phyloP scores from a whole-genome alignment of 2,113 vertebrate genomes.

The Rhinolophus sinicus region DNA sequence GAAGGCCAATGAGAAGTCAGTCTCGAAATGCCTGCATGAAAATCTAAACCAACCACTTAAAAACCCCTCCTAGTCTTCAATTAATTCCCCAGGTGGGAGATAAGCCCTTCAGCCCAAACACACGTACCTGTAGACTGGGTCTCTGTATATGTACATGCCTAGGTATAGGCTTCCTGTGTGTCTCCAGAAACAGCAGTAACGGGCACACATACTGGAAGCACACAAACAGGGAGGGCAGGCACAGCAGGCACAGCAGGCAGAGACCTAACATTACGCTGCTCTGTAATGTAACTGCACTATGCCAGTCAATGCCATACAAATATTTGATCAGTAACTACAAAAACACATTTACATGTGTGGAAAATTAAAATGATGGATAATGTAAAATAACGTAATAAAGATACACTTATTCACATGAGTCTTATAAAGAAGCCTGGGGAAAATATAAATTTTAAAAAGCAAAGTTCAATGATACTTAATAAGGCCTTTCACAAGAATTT shows the following conservation, averaged over 20 bases:
- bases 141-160: background rate
- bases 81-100: background rate
- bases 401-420: background rate
- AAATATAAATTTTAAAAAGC: slow-evolving; percentile 51
- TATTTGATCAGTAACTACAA: background rate
- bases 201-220: background rate
- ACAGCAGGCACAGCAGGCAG: background rate
- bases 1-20: background rate
- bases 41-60: background rate
- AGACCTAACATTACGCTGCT: background rate
- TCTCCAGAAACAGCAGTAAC: background rate
- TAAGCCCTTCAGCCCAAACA: background rate
- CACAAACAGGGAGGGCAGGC: background rate
- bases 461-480: slow-evolving; percentile 35
- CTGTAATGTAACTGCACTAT: background rate
- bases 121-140: background rate
- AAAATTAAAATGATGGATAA: background rate
- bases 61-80: background rate
- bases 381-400: background rate
- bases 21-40: background rate
- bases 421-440: background rate
- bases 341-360: background rate
- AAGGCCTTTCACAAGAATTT: slow-evolving; percentile 47
- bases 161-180: background rate
- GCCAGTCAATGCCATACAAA: background rate